phyloP scores from a whole-genome alignment of 2,797 vertebrate genomes.

The Staurois parvus region DNA sequence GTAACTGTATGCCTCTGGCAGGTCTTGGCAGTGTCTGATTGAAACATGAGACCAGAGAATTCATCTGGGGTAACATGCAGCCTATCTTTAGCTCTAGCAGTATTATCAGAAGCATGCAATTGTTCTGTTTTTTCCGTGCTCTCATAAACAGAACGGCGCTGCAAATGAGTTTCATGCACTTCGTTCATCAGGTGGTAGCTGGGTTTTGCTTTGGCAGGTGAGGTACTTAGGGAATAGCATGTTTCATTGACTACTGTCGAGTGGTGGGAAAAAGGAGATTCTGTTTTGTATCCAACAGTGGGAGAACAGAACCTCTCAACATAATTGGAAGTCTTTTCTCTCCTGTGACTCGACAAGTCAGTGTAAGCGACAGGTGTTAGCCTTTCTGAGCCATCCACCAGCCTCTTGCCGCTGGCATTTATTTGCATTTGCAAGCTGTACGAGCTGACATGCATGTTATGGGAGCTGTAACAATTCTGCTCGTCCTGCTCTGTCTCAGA shows the following conservation, averaged over 20 bases:
- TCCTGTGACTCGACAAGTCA: slow-evolving; percentile 64
- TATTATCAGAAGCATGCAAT: slow-evolving; percentile 82
- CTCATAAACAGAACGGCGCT: slow-evolving; percentile 71
- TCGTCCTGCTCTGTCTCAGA: slow-evolving; percentile 87
- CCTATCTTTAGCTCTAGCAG: slow-evolving; percentile 76
- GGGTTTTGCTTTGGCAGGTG: slow-evolving; percentile 68
- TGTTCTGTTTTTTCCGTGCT: slow-evolving; percentile 76
- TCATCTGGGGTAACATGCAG: slow-evolving; percentile 80
- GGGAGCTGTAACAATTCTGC: slow-evolving; percentile 74
- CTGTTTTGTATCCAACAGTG: slow-evolving; percentile 70
- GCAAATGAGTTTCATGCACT: slow-evolving; percentile 72
- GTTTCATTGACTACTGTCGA: slow-evolving; percentile 71
- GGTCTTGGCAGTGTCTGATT: slow-evolving; percentile 76
- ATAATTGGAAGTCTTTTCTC: slow-evolving; percentile 70
- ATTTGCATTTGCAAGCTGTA: slow-evolving; percentile 73
- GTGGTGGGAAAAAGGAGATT: slow-evolving; percentile 74
- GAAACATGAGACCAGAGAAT: slow-evolving; percentile 79
- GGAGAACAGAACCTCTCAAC: slow-evolving; percentile 70
- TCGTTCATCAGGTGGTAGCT: slow-evolving; percentile 70
- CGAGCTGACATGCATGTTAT: slow-evolving; percentile 73
- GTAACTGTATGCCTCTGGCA: slow-evolving; percentile 80
- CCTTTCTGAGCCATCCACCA: slow-evolving; percentile 61
- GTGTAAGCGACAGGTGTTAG: slow-evolving; percentile 71
- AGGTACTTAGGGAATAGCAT: slow-evolving; percentile 65
- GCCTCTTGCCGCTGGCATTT: slow-evolving; percentile 65